Evolutionary conservation across 2,888 invertebrate genomes (phyloP).

Genomic region (Rhagophthalmus giganteus): DNA sequence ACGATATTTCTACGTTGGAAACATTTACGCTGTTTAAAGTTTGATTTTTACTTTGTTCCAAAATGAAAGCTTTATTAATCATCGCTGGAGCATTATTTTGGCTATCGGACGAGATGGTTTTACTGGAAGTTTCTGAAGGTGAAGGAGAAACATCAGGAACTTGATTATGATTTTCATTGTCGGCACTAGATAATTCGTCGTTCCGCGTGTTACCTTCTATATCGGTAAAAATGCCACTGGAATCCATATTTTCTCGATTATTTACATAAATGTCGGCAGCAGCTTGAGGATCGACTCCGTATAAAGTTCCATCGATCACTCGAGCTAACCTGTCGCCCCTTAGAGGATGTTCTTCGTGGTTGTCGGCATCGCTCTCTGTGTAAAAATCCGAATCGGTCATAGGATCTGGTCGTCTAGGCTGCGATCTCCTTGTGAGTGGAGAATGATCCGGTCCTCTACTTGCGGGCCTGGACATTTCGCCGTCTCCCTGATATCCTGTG

Average conservation of each 20-base stretch:
- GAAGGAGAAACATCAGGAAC: constrained; percentile 63
- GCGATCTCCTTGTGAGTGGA: constrained; percentile 60
- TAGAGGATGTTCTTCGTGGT: constrained; percentile 72
- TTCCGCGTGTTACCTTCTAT: constrained; percentile 72
- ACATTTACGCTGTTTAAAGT: background rate
- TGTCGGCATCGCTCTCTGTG: constrained; percentile 88
- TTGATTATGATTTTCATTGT: constrained; percentile 36
- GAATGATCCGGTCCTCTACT: constrained; percentile 81
- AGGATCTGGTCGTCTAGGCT: constrained; percentile 73
- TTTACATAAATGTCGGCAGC: constrained; percentile 59
- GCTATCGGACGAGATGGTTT: constrained; percentile 61
- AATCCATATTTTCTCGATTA: constrained; percentile 80
- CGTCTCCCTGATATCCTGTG: constrained; percentile 92
- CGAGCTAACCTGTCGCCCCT: constrained; percentile 74
- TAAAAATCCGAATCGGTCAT: constrained; percentile 93
- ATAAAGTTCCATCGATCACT: constrained; percentile 88
- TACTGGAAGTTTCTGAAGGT: constrained; percentile 63
- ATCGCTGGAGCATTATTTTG: constrained; percentile 46
- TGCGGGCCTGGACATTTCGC: constrained; percentile 85
- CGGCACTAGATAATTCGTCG: constrained; percentile 46
- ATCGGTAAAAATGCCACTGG: constrained; percentile 86
- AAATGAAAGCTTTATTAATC: constrained; percentile 3
- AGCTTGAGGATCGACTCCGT: constrained; percentile 66
- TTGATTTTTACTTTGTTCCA: background rate
- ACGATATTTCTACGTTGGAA: constrained; percentile 34